These are phyloP conservation scores for Drosophila neoperkinsi DNA, from an alignment of 2,888 invertebrate species.

Conservation along the genomic window DNA sequence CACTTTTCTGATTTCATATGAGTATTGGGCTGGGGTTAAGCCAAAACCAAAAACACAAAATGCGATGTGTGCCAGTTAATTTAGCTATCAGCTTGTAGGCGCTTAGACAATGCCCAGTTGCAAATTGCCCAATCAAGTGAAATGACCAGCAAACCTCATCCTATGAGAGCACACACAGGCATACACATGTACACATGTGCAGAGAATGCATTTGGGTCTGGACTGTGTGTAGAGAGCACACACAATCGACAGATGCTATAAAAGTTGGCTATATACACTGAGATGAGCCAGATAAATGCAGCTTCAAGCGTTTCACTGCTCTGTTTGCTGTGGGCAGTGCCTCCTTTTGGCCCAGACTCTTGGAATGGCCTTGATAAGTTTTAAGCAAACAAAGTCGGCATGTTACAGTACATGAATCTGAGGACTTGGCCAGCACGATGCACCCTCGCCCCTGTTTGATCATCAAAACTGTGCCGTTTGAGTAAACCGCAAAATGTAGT, in stretches of 20 bases:
- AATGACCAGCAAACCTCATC: slow-evolving; percentile 59
- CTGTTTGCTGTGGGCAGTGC: slow-evolving; percentile 46
- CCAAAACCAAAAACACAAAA: slow-evolving; percentile 39
- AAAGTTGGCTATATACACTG: slow-evolving; percentile 46
- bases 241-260: slow-evolving; percentile 66
- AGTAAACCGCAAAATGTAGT: slow-evolving; percentile 71
- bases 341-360: slow-evolving; percentile 14
- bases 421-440: slow-evolving; percentile 18
- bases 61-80: slow-evolving; percentile 70
- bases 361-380: slow-evolving; percentile 72
- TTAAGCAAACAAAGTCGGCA: slow-evolving; percentile 69
- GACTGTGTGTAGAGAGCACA: slow-evolving; percentile 39
- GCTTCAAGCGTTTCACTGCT: slow-evolving; percentile 50
- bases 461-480: slow-evolving; percentile 19
- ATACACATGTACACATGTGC: slow-evolving; percentile 9
- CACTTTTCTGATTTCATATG: slow-evolving; percentile 34
- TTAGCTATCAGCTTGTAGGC: slow-evolving; percentile 63
- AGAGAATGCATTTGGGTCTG: slow-evolving; percentile 23
- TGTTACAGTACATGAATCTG: slow-evolving; percentile 66
- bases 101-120: slow-evolving; percentile 69
- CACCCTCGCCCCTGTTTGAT: not conserved
- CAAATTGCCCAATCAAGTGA: slow-evolving; percentile 74
- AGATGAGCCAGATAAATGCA: slow-evolving; percentile 57
- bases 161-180: slow-evolving; percentile 17
- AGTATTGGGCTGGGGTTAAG: slow-evolving; percentile 7